A percentile compares a stretch with the other conserved stretches of the same genome.
These are phyloP conservation scores for Corythoichthys haematopterus DNA, from an alignment of 2,113 vertebrate species.

Conservation along the genomic window DNA sequence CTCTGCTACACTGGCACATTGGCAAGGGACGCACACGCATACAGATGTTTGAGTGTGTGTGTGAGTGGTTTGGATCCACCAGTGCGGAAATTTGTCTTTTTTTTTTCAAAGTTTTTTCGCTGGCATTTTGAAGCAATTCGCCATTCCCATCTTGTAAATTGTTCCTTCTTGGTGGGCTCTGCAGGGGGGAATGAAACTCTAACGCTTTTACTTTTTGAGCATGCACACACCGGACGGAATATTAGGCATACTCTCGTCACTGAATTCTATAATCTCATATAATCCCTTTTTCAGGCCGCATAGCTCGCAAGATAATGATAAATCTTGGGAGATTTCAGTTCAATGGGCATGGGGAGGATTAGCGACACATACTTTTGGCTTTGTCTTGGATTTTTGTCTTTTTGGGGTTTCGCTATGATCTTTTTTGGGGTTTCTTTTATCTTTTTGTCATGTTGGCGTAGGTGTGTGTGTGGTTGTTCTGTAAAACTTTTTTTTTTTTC, in stretches of 20 bases:
- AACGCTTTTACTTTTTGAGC: neutral
- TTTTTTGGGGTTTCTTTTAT: no score
- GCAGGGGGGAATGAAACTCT: neutral
- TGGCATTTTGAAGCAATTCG: neutral
- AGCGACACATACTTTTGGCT: neutral
- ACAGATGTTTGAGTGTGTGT: slow-evolving; percentile 13
- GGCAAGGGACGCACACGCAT: slow-evolving; percentile 19
- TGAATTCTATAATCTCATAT: neutral
- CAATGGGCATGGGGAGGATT: neutral
- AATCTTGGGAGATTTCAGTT: neutral
- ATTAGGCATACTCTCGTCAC: neutral
- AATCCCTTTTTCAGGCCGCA: neutral
- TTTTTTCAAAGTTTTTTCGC: neutral
- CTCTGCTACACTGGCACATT: slow-evolving; percentile 47
- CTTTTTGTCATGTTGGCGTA: no score
- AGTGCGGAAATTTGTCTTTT: neutral
- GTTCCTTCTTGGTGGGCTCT: neutral
- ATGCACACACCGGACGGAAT: neutral
- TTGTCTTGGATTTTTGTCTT: neutral
- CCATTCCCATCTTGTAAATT: neutral
- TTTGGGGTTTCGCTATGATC: neutral
- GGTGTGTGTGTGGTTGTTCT: no score
- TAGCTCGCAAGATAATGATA: neutral
- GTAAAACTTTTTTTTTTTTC: no score
- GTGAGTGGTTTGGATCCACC: slow-evolving; percentile 20